Conservation (phyloP, 2,888 invertebrate species). For the Drosophila lacicola region DNA sequence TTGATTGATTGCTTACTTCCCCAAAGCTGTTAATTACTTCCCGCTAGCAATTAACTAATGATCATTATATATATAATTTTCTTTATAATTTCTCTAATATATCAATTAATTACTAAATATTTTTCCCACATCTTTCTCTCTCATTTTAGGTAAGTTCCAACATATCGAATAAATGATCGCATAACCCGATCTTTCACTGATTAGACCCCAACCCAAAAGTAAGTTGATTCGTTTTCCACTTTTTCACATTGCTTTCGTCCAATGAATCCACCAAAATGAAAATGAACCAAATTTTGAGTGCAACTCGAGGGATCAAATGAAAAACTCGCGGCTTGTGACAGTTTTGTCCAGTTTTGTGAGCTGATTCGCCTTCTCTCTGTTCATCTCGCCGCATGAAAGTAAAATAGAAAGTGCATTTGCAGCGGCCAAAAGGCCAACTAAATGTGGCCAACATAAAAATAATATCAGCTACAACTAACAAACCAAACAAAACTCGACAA, state of each 20-base stretch:
- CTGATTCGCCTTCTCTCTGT: conserved; percentile 4
- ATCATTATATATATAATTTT: conserved; percentile 18
- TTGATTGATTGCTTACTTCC: conserved; percentile 18
- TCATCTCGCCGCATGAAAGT: conserved; percentile 9
- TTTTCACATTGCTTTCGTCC: conserved; percentile 11
- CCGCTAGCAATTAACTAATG: conserved; percentile 29
- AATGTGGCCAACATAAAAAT: conserved; percentile 36
- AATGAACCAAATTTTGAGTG: not conserved
- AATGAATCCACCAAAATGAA: conserved; percentile 18
- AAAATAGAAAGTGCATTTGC: conserved; percentile 60
- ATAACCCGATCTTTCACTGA: conserved; percentile 41
- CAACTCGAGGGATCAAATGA: conserved; percentile 35
- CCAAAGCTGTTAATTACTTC: conserved; percentile 9
- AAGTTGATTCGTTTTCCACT: conserved; percentile 32
- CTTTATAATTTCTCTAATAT: conserved; percentile 5
- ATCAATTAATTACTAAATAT: conserved; percentile 50
- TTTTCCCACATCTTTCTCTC: conserved; percentile 34
- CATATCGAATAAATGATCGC: not conserved
- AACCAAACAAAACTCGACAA: conserved; percentile 45
- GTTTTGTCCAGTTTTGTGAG: conserved; percentile 55
- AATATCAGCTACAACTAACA: conserved; percentile 27
- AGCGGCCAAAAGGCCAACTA: conserved; percentile 48
- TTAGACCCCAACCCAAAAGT: conserved; percentile 8
- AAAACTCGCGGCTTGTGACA: conserved; percentile 45
- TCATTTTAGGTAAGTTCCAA: conserved; percentile 71